Percentiles rank a stretch among this genome's conserved stretches.
phyloP scores from a whole-genome alignment of 2,113 vertebrate genomes.

The Ptilonorhynchus violaceus region DNA sequence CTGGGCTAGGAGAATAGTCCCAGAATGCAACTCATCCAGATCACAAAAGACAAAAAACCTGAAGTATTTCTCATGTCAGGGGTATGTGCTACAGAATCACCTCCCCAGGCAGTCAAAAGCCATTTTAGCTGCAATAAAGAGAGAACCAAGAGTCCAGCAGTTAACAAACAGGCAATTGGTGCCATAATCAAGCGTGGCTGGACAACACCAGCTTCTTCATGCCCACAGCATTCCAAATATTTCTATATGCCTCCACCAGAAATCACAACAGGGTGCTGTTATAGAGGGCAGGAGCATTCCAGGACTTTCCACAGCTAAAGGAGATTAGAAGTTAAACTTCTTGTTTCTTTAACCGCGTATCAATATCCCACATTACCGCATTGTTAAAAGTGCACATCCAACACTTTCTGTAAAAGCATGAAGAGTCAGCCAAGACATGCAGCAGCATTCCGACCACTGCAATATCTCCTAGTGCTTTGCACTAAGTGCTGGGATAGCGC shows the following conservation, averaged over 20 bases:
- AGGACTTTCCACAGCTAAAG: background rate
- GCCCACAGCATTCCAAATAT: background rate
- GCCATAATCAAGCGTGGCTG: background rate
- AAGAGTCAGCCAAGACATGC: slow-evolving; percentile 1
- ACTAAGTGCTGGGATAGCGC: background rate
- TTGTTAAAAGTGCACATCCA: background rate
- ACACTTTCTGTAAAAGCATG: background rate
- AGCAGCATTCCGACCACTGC: background rate
- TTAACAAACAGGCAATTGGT: background rate
- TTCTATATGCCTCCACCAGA: background rate
- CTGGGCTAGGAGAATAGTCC: background rate
- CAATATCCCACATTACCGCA: background rate
- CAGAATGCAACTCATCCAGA: background rate
- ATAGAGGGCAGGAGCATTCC: background rate
- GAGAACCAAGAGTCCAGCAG: background rate
- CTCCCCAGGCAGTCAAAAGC: background rate
- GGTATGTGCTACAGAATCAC: background rate
- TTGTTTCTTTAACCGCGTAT: background rate
- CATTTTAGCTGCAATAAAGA: background rate
- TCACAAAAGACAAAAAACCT: background rate
- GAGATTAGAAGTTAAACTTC: background rate
- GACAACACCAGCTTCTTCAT: background rate
- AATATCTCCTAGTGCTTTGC: background rate
- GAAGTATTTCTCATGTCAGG: background rate
- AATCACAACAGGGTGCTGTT: background rate